Evolutionary conservation across 2,888 invertebrate species (phyloP).

Genomic region (Drosophila leonis): DNA sequence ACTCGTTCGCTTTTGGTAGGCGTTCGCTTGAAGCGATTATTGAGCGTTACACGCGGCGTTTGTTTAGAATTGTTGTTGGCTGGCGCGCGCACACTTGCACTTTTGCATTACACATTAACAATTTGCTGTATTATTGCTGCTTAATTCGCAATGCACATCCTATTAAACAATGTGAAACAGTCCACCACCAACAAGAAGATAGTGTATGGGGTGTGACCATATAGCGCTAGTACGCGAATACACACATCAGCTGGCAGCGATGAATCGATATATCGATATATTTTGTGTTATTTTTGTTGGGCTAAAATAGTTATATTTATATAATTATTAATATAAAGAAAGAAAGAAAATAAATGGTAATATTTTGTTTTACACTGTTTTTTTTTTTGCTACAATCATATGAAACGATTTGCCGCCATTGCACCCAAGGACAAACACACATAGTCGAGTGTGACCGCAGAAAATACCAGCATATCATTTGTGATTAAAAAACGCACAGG

Average conservation of each 20-base stretch:
- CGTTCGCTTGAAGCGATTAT: constrained; percentile 16
- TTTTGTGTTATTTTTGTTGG: neutral
- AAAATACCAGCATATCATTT: constrained; percentile 45
- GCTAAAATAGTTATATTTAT: no score
- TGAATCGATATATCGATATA: constrained; percentile 41
- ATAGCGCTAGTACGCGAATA: constrained; percentile 15
- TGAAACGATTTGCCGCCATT: neutral
- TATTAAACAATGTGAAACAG: constrained; percentile 60
- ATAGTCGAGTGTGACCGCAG: neutral
- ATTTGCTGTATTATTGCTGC: constrained; percentile 47
- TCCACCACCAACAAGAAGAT: constrained; percentile 61
- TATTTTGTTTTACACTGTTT: neutral
- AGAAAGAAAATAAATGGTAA: neutral
- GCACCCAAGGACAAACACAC: constrained; percentile 30
- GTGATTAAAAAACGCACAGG: constrained; percentile 40
- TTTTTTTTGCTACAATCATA: neutral
- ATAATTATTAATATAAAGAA: no score
- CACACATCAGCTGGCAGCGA: constrained; percentile 27
- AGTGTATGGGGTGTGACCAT: constrained; percentile 48
- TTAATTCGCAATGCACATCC: constrained; percentile 58
- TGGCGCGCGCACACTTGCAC: constrained; percentile 52
- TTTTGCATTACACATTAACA: constrained; percentile 49
- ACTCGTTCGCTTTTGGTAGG: constrained; percentile 37
- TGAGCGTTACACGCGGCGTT: constrained; percentile 20
- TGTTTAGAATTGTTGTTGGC: constrained; percentile 26